Evolutionary conservation across 2,113 vertebrate genomes (phyloP), one percentile per base, ranked within the genome.

Genomic region (Chloebia gouldiae): DNA sequence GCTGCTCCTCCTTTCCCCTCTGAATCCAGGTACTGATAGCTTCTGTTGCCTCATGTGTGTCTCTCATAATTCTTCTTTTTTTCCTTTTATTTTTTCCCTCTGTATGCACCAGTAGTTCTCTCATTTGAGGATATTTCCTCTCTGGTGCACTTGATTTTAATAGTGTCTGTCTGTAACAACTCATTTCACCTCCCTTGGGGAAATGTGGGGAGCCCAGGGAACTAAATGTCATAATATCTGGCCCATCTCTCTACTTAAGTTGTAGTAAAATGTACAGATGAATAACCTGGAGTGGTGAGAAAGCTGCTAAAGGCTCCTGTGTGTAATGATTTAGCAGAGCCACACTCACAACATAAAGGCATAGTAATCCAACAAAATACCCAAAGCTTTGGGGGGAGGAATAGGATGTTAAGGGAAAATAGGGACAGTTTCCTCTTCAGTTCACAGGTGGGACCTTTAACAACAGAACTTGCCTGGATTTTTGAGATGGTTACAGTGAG

Each of bases 101-200:
- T 86, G 24, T 86, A 88, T 96, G 94, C 90, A 88, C 80, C 82
- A 90, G 71, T 86, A 93, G 81, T 51, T 94, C 83, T 93, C 82
- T 95, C 94, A 88, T 88, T 95, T 91, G 72, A 92, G 61, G 71
- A 81, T 95, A 93, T 91, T 95, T 97, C 90, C 95, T 93, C 93
- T 94, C 86, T 92, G 81, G 60, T 95, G 93, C 96, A 93, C 65
- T 94, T 96, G 95, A 96, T 95, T 94, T 96, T 95, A 97, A 94
- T 95, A 96, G 70, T 85, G 66, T 94, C 88, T 97, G 72, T 95
- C 90, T 96, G 84, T 96, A 96, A 95, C 80, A 96, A 95, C 88
- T 95, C 88, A 37, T 91, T 94, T 94, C 80, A 76, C 51, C 92
- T 96, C 90, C 95, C 94, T 80, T 92, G 93, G 89, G 93, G 93